Base-by-base conservation (phyloP, 2,113 vertebrate species). In the Peromyscus maniculatus region DNA sequence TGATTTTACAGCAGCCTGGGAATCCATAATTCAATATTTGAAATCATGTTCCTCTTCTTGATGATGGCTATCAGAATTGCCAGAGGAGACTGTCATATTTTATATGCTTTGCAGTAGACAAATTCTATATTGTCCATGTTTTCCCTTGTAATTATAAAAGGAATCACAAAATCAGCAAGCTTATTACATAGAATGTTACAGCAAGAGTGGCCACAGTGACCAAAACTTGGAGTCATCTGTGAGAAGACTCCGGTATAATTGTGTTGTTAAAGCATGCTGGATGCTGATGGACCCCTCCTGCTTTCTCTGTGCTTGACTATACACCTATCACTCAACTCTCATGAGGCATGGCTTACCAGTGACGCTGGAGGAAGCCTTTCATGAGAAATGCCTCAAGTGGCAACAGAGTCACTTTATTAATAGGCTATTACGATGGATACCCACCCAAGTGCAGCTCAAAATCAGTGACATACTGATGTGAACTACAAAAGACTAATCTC, bases 1-100 rank as follows among this genome's bases (percentile, higher is more conserved):
- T 89, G 62, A 93, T 95, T 96, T 98, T 91, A 91, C 49, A 83
- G 87, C 67, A 98, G 92, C 91, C 92, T 69, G 49, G 92, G 82
- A 87, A 97, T 31, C 49, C 64, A 97, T 94, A 96, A 97, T 94
- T 96, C 95, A 97, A 75, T 96, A 91, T 75, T 71, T 83, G 89
- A 91, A 98, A 91, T 62, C 87, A 90, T 49, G 80, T 94, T 96
- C 83, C 52, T 87, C 67, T 96, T 94, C 64, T 71, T 66, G 52
- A 95, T 87, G 92, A 72, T 28, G 92, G 78, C 49, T 91, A 96
- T 90, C 69, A 84, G 92, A 86, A 95, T 43, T 97, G 86, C 89
- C 55, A 95, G 93, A 93, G 49, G 39, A 92, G 21, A 19, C 55
- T 89, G 82, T 49, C 84, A 69, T 95, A 57, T 94, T 96, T 94